A percentile compares a stretch with the other conserved stretches of the same genome.
These are phyloP conservation scores for Piezodorus guildinii DNA, from an alignment of 1,140 invertebrate species.

Conservation along the genomic window DNA sequence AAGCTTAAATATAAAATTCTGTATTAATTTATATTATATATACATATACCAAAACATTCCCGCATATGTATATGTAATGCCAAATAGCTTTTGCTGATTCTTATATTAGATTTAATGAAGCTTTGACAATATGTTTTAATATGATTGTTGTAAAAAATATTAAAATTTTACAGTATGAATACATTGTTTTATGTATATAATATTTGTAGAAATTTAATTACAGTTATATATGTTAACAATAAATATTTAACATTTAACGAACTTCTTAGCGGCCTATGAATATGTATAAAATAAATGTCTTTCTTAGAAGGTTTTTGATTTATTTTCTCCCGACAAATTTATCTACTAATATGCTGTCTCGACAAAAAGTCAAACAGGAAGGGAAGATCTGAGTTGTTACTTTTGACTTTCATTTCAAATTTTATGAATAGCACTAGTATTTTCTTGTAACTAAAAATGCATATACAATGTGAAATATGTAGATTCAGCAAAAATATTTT, in stretches of 20 bases:
- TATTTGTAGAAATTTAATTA: conserved; percentile 22
- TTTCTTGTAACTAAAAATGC: too few relatives aligned
- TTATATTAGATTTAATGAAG: conserved; percentile 17
- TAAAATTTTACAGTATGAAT: background rate
- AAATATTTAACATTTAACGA: conserved; percentile 21
- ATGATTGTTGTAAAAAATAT: conserved; percentile 22
- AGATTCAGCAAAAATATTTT: too few relatives aligned
- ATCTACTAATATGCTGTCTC: too few relatives aligned
- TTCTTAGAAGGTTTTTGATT: conserved; percentile 18
- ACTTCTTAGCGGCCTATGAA: conserved; percentile 25
- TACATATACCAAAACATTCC: conserved; percentile 8
- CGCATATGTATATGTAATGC: conserved; percentile 14
- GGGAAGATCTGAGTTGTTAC: too few relatives aligned
- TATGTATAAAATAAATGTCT: conserved; percentile 24
- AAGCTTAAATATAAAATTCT: conserved; percentile 16
- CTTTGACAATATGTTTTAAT: conserved; percentile 24
- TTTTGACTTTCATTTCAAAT: too few relatives aligned
- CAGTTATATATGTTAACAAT: conserved; percentile 20
- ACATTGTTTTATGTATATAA: conserved; percentile 19
- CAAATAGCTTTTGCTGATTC: conserved; percentile 18
- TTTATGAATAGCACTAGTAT: too few relatives aligned
- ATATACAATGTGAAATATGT: too few relatives aligned
- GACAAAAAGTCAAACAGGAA: too few relatives aligned
- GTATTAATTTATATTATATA: conserved; percentile 9
- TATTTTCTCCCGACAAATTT: background rate